phyloP scores from a whole-genome alignment of 2,113 vertebrate species.

The Phrynosoma blainvillii region DNA sequence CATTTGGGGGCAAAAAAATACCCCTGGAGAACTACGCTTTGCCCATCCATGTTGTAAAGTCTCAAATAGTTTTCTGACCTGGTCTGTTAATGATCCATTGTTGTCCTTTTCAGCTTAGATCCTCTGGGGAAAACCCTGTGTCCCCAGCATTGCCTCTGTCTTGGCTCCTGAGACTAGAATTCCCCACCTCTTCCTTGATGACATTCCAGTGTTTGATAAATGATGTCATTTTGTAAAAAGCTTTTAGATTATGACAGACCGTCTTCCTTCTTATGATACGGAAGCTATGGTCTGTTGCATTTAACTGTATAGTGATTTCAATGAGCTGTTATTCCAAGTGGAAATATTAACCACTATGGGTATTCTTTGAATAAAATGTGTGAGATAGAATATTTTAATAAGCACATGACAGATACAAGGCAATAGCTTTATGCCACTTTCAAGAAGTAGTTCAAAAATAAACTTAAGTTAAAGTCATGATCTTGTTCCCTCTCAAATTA shows the following conservation, averaged over 20 bases:
- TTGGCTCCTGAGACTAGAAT: background rate
- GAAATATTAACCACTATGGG: background rate
- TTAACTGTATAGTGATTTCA: background rate
- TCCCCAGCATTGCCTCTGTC: no score
- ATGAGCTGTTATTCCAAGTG: background rate
- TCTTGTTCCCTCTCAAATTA: rapidly evolving
- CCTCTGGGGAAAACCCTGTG: background rate
- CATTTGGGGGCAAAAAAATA: no score
- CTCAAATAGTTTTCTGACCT: no score
- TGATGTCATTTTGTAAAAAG: background rate
- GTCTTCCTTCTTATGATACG: background rate
- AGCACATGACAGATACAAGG: background rate
- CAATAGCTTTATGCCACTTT: background rate
- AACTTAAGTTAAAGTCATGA: no score
- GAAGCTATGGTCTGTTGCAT: background rate
- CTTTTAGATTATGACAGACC: background rate
- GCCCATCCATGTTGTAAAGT: no score
- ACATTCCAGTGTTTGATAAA: background rate
- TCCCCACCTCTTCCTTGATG: no score
- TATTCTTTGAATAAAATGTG: background rate
- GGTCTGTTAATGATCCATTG: no score
- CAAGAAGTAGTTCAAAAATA: background rate
- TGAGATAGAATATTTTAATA: background rate
- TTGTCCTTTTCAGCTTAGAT: no score
- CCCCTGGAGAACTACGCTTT: no score